Evolutionary conservation across 1,140 invertebrate species (phyloP).

Genomic region (Pachypeltis micranthus): DNA sequence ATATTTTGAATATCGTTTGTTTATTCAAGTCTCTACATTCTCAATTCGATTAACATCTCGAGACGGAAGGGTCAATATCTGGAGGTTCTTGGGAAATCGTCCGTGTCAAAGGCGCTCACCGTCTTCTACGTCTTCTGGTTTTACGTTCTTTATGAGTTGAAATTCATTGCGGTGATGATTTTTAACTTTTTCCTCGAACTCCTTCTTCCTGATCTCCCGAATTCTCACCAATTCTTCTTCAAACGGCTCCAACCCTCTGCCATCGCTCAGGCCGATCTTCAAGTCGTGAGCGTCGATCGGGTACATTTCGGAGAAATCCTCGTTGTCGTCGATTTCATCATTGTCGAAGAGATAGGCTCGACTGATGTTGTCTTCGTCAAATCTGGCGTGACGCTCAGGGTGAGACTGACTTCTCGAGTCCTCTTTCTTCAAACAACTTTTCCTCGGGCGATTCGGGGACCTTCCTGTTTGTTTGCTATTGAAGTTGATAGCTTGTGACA

Average conservation of each 20-base stretch:
- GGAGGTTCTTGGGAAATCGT: no score
- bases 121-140: background rate
- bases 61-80: no score
- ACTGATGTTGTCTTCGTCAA: background rate
- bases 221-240: background rate
- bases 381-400: background rate
- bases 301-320: background rate
- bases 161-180: background rate
- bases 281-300: background rate
- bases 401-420: background rate
- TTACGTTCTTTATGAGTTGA: background rate
- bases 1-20: no score
- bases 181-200: background rate
- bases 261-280: background rate
- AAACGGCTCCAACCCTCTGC: background rate
- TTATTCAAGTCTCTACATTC: no score
- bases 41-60: no score
- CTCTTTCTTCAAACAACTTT: background rate
- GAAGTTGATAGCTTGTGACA: no score
- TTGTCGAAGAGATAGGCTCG: background rate
- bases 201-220: background rate
- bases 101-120: no score
- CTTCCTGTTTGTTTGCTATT: constrained; percentile 27
- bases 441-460: background rate
- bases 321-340: background rate